Percentiles rank a stretch among this genome's conserved stretches.
Conservation (phyloP, 2,797 vertebrate genomes). For the Microtus agrestis region DNA sequence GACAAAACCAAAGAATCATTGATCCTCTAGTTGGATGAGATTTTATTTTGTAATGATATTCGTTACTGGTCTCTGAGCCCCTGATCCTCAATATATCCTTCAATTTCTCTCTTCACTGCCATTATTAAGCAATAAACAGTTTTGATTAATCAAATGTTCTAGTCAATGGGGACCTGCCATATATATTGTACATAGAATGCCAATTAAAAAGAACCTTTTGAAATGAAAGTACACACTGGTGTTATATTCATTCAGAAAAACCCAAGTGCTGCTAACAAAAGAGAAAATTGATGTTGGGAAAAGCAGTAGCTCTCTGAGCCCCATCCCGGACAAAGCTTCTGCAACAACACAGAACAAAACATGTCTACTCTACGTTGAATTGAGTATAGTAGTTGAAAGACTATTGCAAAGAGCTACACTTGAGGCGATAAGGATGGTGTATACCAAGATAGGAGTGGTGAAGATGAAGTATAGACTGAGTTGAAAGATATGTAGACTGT, state of each 20-base stretch:
- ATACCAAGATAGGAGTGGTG: neutral
- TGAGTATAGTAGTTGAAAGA: neutral
- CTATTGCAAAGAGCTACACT: neutral
- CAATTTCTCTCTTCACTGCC: slow-evolving; percentile 48
- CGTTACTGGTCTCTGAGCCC: slow-evolving; percentile 46
- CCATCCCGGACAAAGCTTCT: neutral
- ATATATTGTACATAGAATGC: neutral
- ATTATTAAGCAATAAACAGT: slow-evolving; percentile 57
- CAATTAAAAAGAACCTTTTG: slow-evolving; percentile 35
- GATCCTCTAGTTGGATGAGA: slow-evolving; percentile 41
- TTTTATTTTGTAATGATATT: slow-evolving; percentile 70
- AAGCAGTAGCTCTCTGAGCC: neutral
- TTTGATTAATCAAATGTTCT: slow-evolving; percentile 57
- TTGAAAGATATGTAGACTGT: neutral
- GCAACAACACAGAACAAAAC: neutral
- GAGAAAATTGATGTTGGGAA: neutral
- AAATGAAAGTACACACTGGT: neutral
- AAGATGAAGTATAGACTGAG: neutral
- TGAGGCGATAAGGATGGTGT: neutral
- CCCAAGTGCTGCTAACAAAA: slow-evolving; percentile 23
- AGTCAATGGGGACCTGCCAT: neutral
- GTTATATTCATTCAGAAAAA: slow-evolving; percentile 47
- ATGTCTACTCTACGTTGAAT: neutral
- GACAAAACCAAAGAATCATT: slow-evolving; percentile 57
- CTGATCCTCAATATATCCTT: neutral